Percentiles rank a stretch among this genome's conserved stretches.
phyloP scores from a whole-genome alignment of 2,888 invertebrate species.

The Timema cristinae region DNA sequence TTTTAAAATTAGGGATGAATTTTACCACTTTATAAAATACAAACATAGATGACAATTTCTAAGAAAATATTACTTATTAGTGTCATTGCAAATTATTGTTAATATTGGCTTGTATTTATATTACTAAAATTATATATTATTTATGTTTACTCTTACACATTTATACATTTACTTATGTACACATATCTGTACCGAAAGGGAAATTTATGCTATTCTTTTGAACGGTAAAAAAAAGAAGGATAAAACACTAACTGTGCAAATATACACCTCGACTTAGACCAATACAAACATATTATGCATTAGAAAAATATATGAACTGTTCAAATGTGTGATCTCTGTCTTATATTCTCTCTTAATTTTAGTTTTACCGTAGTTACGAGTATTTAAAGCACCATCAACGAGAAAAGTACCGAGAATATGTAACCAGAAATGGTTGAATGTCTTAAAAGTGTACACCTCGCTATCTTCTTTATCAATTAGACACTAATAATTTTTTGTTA shows the following conservation, averaged over 20 bases:
- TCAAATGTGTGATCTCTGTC: not conserved
- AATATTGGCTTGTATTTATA: slow-evolving; percentile 4
- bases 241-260: slow-evolving; percentile 9
- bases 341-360: not conserved
- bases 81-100: not conserved
- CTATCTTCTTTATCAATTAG: too few relatives aligned
- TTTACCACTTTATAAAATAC: too few relatives aligned
- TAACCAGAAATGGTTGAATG: too few relatives aligned
- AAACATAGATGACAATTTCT: not conserved
- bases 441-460: too few relatives aligned
- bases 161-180: not conserved
- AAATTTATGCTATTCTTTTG: not conserved
- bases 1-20: too few relatives aligned
- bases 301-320: slow-evolving; percentile 12
- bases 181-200: too few relatives aligned
- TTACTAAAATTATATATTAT: not conserved
- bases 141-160: slow-evolving; percentile 2
- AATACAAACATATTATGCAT: slow-evolving; percentile 26
- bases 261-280: slow-evolving; percentile 21
- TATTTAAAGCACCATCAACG: too few relatives aligned
- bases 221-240: not conserved
- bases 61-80: not conserved
- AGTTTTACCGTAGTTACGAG: too few relatives aligned
- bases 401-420: too few relatives aligned
- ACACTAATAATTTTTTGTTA: too few relatives aligned